Conservation (phyloP, 2,888 invertebrate genomes). For the Amphipyra tragopoginis region DNA sequence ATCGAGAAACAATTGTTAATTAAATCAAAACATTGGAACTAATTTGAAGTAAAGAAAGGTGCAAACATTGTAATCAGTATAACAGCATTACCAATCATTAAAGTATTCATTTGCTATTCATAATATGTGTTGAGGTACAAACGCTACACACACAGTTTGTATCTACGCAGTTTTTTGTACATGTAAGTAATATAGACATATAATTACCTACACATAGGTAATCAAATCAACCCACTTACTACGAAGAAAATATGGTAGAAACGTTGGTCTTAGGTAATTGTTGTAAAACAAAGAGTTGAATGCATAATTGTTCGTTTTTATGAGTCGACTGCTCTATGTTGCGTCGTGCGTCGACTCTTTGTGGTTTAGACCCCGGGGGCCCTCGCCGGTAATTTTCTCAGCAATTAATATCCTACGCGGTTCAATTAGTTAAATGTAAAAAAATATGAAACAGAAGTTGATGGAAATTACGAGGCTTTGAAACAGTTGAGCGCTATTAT, state of each 20-base stretch:
- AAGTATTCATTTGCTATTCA: neutral
- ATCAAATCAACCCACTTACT: conserved; percentile 63
- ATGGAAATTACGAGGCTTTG: conserved; percentile 77
- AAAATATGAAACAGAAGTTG: conserved; percentile 80
- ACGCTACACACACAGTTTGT: conserved; percentile 10
- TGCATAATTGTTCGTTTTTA: conserved; percentile 83
- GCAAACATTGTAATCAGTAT: too few species aligned
- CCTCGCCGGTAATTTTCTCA: conserved; percentile 82
- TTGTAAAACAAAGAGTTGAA: conserved; percentile 75
- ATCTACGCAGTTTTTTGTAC: conserved; percentile 30
- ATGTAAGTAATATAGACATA: conserved; percentile 35
- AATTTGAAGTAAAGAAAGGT: conserved; percentile 5
- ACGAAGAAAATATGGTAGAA: conserved; percentile 73
- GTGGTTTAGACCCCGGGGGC: conserved; percentile 80
- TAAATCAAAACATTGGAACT: conserved; percentile 18
- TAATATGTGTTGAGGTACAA: neutral
- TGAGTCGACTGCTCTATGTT: conserved; percentile 69
- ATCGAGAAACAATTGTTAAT: conserved; percentile 16
- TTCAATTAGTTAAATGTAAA: conserved; percentile 84
- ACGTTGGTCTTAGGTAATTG: conserved; percentile 74
- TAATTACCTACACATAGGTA: conserved; percentile 55
- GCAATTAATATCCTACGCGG: conserved; percentile 84
- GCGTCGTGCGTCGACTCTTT: conserved; percentile 73
- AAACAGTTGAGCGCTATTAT: conserved; percentile 73
- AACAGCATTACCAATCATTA: neutral